Evolutionary conservation across 2,797 vertebrate species (phyloP).

Genomic region (Sylvilagus floridanus): DNA sequence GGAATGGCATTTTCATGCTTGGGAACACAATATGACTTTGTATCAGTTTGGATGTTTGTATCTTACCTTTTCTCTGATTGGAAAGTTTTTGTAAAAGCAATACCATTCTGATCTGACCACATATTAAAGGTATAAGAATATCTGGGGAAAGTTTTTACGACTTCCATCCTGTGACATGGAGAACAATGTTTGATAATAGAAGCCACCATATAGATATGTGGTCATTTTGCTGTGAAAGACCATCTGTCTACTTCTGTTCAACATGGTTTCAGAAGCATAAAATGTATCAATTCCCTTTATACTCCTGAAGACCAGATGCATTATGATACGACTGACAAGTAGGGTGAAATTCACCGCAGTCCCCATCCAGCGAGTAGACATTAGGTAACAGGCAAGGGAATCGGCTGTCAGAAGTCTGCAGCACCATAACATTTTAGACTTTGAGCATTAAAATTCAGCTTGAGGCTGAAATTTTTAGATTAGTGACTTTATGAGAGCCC

Average conservation of each 20-base stretch:
- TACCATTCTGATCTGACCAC: conserved; percentile 33
- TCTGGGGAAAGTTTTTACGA: conserved; percentile 43
- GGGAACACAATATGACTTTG: conserved; percentile 43
- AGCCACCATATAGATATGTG: conserved; percentile 63
- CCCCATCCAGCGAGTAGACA: neutral
- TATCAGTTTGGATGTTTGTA: conserved; percentile 58
- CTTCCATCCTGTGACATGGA: conserved; percentile 53
- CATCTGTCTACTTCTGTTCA: conserved; percentile 79
- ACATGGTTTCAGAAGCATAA: conserved; percentile 65
- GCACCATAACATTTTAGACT: conserved; percentile 33
- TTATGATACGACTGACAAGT: conserved; percentile 66
- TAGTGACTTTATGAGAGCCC: conserved; percentile 38
- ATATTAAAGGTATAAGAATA: conserved; percentile 50
- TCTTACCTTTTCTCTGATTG: conserved; percentile 61
- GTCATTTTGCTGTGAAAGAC: conserved; percentile 75
- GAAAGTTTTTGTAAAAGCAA: conserved; percentile 63
- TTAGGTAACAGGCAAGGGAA: conserved; percentile 26
- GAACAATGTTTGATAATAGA: conserved; percentile 60
- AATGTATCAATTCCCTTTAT: conserved; percentile 79
- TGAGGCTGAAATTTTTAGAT: conserved; percentile 47
- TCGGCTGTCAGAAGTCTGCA: conserved; percentile 59
- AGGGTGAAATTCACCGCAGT: neutral
- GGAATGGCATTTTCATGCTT: conserved; percentile 60
- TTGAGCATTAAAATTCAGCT: conserved; percentile 56
- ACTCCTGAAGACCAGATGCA: conserved; percentile 70